Conservation (phyloP, 2,888 invertebrate genomes). For the Pegoplata infirma region DNA sequence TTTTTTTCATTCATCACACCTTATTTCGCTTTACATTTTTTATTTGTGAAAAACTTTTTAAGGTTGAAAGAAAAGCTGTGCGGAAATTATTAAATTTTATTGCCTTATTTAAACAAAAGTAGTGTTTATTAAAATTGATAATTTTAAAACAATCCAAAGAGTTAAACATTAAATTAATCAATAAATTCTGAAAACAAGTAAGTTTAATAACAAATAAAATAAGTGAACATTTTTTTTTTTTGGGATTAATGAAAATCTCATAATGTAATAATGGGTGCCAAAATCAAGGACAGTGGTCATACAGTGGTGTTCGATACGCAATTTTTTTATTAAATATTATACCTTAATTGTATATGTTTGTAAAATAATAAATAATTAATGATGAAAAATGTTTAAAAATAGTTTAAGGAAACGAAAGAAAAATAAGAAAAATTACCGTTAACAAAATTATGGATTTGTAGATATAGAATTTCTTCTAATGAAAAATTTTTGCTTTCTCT, state of each 20-base stretch:
- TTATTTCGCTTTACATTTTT: not conserved
- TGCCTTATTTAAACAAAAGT: conserved; percentile 45
- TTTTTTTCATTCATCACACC: conserved; percentile 28
- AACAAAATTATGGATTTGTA: not conserved
- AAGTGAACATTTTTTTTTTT: not conserved
- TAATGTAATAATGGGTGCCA: conserved; percentile 13
- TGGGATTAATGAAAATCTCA: conserved; percentile 11
- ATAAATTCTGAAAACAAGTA: conserved; percentile 42
- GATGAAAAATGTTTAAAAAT: conserved; percentile 14
- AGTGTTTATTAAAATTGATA: not conserved
- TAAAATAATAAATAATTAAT: conserved; percentile 27
- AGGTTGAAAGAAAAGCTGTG: conserved; percentile 31
- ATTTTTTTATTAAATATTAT: not conserved
- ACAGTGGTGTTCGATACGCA: conserved; percentile 20
- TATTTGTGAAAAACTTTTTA: conserved; percentile 34
- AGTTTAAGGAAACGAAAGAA: not conserved
- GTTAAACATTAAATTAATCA: not conserved
- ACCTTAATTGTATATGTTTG: conserved; percentile 15
- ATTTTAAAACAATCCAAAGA: not conserved
- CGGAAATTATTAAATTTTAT: conserved; percentile 25
- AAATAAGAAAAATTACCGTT: conserved; percentile 1
- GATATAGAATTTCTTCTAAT: not conserved
- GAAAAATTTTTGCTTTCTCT: not conserved
- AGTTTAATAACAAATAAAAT: conserved; percentile 17
- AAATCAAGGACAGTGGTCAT: conserved; percentile 43